Percentiles rank a stretch among this genome's conserved stretches.
phyloP scores from a whole-genome alignment of 2,113 vertebrate genomes.

The Pseudorhombus dupliciocellatus region DNA sequence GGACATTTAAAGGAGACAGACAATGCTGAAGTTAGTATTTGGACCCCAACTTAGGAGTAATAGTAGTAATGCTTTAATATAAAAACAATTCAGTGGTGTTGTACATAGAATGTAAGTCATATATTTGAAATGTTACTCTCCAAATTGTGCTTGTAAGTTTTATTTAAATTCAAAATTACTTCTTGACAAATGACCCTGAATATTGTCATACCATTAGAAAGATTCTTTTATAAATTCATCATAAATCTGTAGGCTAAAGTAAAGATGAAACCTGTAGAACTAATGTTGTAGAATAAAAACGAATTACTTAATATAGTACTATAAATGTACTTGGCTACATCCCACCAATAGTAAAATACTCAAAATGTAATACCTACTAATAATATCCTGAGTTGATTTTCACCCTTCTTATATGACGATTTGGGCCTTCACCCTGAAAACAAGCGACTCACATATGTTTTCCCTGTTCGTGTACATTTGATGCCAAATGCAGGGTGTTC shows the following conservation, averaged over 20 bases:
- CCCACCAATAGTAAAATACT: not conserved
- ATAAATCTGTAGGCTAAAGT: not conserved
- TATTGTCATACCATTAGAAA: too few species aligned
- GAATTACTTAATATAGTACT: not conserved
- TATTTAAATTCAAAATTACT: too few species aligned
- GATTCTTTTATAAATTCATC: not conserved
- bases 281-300: not conserved
- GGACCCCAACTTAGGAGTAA: not conserved
- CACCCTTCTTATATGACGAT: not conserved
- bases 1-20: slow-evolving; percentile 1
- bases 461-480: not conserved
- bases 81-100: not conserved
- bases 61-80: not conserved
- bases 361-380: not conserved
- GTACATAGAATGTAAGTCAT: too few species aligned
- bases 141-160: too few species aligned
- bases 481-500: not conserved
- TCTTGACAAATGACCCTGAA: too few species aligned
- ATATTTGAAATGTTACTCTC: too few species aligned
- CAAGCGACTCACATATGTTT: not conserved
- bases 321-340: not conserved
- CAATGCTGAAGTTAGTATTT: not conserved
- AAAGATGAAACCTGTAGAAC: not conserved
- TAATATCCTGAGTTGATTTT: not conserved
- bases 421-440: not conserved